These are phyloP conservation scores for Onychomys arenicola DNA, from an alignment of 2,797 vertebrate genomes.

Conservation along the genomic window DNA sequence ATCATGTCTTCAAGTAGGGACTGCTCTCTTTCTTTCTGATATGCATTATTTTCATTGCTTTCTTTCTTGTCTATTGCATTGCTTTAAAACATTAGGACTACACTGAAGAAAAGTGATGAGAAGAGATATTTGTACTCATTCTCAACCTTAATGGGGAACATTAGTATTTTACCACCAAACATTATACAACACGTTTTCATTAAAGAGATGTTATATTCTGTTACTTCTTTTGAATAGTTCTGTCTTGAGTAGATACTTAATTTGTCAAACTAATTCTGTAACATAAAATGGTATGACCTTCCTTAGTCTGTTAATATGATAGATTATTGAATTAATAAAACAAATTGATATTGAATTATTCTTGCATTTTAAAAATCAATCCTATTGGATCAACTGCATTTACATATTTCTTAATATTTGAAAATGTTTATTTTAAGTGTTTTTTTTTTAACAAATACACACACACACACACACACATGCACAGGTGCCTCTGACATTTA, in stretches of 20 bases:
- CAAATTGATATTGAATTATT: constrained; percentile 38
- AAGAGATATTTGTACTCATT: background rate
- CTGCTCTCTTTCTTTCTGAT: background rate
- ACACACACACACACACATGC: background rate
- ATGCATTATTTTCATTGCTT: background rate
- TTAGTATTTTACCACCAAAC: constrained; percentile 15
- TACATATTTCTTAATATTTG: constrained; percentile 35
- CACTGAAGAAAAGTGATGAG: background rate
- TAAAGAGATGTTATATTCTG: background rate
- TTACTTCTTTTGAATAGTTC: background rate
- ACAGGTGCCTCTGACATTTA: background rate
- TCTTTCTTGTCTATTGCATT: background rate
- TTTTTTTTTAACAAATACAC: background rate
- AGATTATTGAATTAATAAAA: background rate
- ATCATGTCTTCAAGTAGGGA: background rate
- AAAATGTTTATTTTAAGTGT: background rate
- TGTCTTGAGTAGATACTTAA: background rate
- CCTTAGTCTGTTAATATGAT: background rate
- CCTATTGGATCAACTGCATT: background rate
- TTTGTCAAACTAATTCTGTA: constrained; percentile 31
- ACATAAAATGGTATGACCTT: background rate
- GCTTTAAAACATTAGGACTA: background rate
- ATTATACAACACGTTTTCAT: background rate
- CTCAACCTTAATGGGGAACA: background rate
- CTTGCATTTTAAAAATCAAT: constrained; percentile 20